A percentile compares a stretch with the other conserved stretches of the same genome.
Conservation (phyloP, 2,797 vertebrate genomes). For the Perodicticus potto region DNA sequence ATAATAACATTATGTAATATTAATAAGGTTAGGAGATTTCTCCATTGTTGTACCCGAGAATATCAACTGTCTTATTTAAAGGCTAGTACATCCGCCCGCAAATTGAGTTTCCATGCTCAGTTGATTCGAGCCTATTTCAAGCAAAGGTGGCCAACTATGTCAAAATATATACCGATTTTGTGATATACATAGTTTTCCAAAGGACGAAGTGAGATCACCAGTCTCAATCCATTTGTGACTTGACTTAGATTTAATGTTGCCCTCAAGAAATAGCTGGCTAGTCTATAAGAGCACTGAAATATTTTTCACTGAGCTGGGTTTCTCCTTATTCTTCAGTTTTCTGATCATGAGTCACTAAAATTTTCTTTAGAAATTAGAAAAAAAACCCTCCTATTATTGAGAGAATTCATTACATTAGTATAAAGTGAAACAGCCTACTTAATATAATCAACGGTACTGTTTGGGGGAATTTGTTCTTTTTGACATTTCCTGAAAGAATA, state of each 20-base stretch:
- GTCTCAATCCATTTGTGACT: slow-evolving; percentile 79
- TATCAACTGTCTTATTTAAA: slow-evolving; percentile 78
- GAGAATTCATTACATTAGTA: slow-evolving; percentile 80
- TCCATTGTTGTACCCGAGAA: slow-evolving; percentile 67
- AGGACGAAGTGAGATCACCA: slow-evolving; percentile 75
- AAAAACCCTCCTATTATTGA: slow-evolving; percentile 72
- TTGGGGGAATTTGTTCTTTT: slow-evolving; percentile 81
- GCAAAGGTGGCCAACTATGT: slow-evolving; percentile 70
- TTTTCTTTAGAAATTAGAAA: slow-evolving; percentile 72
- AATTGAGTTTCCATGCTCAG: slow-evolving; percentile 78
- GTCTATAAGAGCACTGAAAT: slow-evolving; percentile 57
- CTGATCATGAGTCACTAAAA: slow-evolving; percentile 72
- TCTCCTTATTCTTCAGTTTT: slow-evolving; percentile 62
- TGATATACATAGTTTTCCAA: slow-evolving; percentile 74
- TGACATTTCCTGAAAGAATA: slow-evolving; percentile 79
- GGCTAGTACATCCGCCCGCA: slow-evolving; percentile 72
- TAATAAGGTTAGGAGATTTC: slow-evolving; percentile 55
- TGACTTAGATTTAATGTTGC: slow-evolving; percentile 79
- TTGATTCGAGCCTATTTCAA: slow-evolving; percentile 75
- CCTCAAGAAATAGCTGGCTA: slow-evolving; percentile 69
- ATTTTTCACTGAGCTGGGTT: slow-evolving; percentile 65
- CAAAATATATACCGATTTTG: slow-evolving; percentile 81
- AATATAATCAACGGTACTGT: slow-evolving; percentile 56
- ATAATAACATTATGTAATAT: neutral
- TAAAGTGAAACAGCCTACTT: slow-evolving; percentile 73